These are phyloP conservation scores for Troides aeacus DNA, from an alignment of 2,888 invertebrate species.

Conservation along the genomic window DNA sequence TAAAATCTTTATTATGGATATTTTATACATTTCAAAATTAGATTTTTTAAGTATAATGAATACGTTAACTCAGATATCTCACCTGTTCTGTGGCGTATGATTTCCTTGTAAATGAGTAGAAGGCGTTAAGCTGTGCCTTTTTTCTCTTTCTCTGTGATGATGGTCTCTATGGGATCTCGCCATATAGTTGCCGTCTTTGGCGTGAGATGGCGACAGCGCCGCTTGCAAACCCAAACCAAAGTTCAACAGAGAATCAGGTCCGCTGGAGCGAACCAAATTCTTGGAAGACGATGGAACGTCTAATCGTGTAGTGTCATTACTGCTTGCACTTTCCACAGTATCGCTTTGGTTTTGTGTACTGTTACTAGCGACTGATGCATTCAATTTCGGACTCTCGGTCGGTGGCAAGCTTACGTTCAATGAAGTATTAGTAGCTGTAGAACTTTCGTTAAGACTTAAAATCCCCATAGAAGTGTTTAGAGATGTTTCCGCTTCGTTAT, in stretches of 20 bases:
- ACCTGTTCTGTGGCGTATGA: slow-evolving; percentile 67
- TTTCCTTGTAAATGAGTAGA: slow-evolving; percentile 62
- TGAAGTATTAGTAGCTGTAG: slow-evolving; percentile 71
- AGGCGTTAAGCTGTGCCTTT: slow-evolving; percentile 79
- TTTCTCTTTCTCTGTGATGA: slow-evolving; percentile 68
- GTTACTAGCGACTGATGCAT: slow-evolving; percentile 43
- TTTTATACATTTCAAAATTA: too few species aligned
- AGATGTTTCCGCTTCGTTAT: slow-evolving; percentile 43
- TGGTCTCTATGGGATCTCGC: slow-evolving; percentile 54
- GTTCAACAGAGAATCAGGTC: slow-evolving; percentile 61
- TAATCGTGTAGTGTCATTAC: slow-evolving; percentile 49
- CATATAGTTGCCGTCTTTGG: slow-evolving; percentile 54
- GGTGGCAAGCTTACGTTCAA: slow-evolving; percentile 68
- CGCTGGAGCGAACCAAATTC: slow-evolving; percentile 46
- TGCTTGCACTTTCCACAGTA: slow-evolving; percentile 45
- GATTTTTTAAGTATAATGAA: too few species aligned
- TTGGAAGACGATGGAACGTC: slow-evolving; percentile 67
- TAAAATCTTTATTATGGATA: too few species aligned
- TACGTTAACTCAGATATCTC: slow-evolving; percentile 31
- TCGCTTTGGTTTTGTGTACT: slow-evolving; percentile 47
- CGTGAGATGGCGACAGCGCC: slow-evolving; percentile 66
- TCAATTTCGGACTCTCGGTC: slow-evolving; percentile 63
- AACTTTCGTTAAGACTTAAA: slow-evolving; percentile 68
- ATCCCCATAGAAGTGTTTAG: slow-evolving; percentile 67
- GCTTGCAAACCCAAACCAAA: slow-evolving; percentile 68